These are phyloP conservation scores for Margarornis squamiger DNA, from an alignment of 2,797 vertebrate species.

Conservation along the genomic window DNA sequence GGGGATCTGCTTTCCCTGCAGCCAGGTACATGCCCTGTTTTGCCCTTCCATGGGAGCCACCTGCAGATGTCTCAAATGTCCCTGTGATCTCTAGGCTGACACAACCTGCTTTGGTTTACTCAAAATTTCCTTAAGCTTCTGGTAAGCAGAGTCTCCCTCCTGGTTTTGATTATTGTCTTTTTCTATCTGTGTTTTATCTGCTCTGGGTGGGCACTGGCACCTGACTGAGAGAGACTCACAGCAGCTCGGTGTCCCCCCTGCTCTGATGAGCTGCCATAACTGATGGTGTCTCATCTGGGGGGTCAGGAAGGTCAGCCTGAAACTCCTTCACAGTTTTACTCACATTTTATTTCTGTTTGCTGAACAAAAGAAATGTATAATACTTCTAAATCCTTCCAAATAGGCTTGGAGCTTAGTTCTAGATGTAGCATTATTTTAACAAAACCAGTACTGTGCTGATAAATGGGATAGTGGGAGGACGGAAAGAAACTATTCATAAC, in stretches of 20 bases:
- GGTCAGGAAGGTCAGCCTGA: background rate
- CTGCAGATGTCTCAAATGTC: background rate
- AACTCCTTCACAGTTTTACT: background rate
- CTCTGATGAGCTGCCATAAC: background rate
- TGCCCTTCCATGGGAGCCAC: background rate
- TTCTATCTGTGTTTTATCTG: background rate
- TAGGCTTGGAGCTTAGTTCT: background rate
- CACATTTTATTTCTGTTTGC: background rate
- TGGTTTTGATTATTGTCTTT: background rate
- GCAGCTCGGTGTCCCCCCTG: background rate
- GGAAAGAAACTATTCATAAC: slow-evolving; percentile 23
- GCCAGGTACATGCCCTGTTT: background rate
- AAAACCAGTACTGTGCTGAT: background rate
- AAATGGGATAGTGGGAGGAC: slow-evolving; percentile 7
- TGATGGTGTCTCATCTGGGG: background rate
- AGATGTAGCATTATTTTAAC: slow-evolving; percentile 4
- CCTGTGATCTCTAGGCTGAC: background rate
- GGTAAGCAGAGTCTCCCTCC: background rate
- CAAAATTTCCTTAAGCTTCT: background rate
- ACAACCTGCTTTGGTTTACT: background rate
- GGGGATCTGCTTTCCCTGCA: background rate
- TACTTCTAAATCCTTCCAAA: background rate
- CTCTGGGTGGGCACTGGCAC: background rate
- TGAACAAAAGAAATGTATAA: background rate
- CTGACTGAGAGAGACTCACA: background rate